Conservation (phyloP, 2,888 invertebrate genomes). For the Brachylomia viminalis region DNA sequence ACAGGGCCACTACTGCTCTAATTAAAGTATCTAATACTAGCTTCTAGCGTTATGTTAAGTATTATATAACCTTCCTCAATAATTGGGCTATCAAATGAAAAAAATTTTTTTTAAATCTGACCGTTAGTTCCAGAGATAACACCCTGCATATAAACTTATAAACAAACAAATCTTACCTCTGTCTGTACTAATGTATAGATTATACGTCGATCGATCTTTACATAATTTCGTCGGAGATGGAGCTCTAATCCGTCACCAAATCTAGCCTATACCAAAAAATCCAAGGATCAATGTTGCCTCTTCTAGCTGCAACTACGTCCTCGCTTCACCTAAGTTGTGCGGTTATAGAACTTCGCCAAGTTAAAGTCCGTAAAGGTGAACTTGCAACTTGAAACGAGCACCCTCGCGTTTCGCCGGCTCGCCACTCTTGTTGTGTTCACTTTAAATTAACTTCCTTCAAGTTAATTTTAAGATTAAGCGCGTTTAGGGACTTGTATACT, state of each 20-base stretch:
- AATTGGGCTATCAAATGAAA: no score
- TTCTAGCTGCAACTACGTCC: constrained; percentile 25
- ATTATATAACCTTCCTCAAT: no score
- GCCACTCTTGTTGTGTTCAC: constrained; percentile 62
- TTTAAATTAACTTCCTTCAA: constrained; percentile 58
- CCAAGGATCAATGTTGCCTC: neutral
- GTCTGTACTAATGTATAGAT: no score
- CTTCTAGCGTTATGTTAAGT: no score
- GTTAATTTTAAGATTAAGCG: constrained; percentile 56
- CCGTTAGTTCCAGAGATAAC: no score
- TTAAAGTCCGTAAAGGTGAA: constrained; percentile 53
- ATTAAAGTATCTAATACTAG: no score
- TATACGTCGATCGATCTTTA: no score
- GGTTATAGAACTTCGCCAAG: constrained; percentile 60
- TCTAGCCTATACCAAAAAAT: neutral
- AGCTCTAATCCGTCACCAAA: neutral
- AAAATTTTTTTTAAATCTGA: no score
- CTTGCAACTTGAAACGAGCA: constrained; percentile 57
- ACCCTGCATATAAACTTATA: no score
- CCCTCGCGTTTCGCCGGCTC: constrained; percentile 44
- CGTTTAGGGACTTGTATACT: constrained; percentile 54
- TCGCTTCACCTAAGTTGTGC: constrained; percentile 40
- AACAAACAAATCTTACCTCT: no score
- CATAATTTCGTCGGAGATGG: neutral
- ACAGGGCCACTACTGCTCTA: no score